phyloP scores from a whole-genome alignment of 1,140 invertebrate species.

The Brachionus plicatilis region DNA sequence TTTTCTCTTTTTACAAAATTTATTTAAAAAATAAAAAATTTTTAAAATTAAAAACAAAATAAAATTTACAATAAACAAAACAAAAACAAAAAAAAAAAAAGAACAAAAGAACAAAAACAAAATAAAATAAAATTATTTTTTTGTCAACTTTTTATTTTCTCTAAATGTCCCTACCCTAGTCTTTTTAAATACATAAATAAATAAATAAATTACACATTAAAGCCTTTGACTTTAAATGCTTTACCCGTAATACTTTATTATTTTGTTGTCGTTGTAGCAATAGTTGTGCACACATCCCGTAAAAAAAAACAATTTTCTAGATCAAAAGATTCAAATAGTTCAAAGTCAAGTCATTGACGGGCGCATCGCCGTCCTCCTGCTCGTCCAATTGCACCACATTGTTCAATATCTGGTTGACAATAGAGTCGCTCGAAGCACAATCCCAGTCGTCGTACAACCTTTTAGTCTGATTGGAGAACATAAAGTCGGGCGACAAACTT shows the following conservation, averaged over 20 bases:
- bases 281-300: background rate
- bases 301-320: background rate
- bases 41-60: no score
- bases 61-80: background rate
- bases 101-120: background rate
- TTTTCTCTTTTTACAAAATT: no score
- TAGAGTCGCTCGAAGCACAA: background rate
- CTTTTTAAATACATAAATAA: conserved; percentile 15
- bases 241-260: background rate
- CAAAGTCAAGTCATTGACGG: background rate
- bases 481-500: background rate
- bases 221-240: background rate
- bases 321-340: conserved; percentile 13
- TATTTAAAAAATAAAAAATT: no score
- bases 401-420: conserved; percentile 21
- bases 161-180: background rate
- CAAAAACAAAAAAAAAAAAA: background rate
- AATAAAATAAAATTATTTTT: background rate
- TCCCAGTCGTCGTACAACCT: conserved; percentile 21
- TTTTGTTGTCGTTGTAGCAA: background rate
- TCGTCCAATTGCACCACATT: background rate
- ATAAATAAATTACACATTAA: conserved; percentile 19
- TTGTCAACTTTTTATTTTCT: background rate
- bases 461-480: background rate
- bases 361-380: background rate